Evolutionary conservation across 2,113 vertebrate species (phyloP).

Genomic region (Etia nguti): DNA sequence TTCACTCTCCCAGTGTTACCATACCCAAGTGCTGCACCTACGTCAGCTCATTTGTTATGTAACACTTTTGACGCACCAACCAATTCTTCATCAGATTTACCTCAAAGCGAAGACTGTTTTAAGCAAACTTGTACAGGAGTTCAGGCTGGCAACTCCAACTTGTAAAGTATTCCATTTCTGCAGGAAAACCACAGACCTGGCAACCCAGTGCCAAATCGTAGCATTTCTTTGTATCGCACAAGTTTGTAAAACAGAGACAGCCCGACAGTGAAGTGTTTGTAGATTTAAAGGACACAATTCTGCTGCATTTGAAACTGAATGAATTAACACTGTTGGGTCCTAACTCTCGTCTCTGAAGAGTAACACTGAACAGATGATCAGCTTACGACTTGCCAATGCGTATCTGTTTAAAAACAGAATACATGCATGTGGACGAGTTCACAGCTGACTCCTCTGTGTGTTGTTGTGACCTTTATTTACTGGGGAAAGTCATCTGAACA

Average conservation of each 20-base stretch:
- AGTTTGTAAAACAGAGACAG: neutral
- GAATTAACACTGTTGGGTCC: neutral
- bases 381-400: neutral
- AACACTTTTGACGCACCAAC: neutral
- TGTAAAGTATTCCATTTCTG: neutral
- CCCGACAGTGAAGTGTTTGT: neutral
- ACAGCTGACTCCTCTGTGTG: neutral
- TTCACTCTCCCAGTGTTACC: neutral
- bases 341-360: neutral
- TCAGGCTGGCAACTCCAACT: neutral
- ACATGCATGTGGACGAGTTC: neutral
- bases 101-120: neutral
- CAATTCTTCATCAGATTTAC: neutral
- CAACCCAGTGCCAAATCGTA: neutral
- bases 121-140: neutral
- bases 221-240: neutral
- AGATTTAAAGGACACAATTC: neutral
- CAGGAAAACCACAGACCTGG: neutral
- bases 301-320: neutral
- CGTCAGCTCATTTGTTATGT: neutral
- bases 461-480: conserved; percentile 18
- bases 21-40: neutral
- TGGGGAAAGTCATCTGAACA: conserved; percentile 14
- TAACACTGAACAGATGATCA: neutral
- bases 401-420: neutral